These are phyloP conservation scores for Caenorhabditis sp. DNA, from an alignment of 2,888 invertebrate species.

Conservation along the genomic window DNA sequence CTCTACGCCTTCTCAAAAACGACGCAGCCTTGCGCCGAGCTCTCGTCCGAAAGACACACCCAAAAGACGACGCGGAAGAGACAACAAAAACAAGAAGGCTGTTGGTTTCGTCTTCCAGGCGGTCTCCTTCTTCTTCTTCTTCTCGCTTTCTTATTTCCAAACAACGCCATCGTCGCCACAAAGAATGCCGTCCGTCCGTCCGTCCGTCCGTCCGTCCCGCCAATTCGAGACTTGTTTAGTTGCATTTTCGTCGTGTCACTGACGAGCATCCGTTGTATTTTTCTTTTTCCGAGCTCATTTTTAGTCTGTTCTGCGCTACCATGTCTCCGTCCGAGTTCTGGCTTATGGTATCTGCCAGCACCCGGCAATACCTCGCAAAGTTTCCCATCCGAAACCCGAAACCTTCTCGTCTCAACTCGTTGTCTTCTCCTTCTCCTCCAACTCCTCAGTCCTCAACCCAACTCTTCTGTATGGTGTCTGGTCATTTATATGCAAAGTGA, in stretches of 20 bases:
- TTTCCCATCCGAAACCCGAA: not conserved
- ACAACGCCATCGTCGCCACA: too few relatives aligned
- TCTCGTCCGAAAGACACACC: slow-evolving; percentile 25
- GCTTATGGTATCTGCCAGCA: not conserved
- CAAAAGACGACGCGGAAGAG: not conserved
- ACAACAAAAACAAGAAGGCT: slow-evolving; percentile 26
- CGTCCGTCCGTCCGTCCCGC: too few relatives aligned
- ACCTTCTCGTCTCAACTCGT: not conserved
- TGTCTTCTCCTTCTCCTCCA: not conserved
- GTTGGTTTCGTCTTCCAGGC: slow-evolving; percentile 3
- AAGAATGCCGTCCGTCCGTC: slow-evolving; percentile 6
- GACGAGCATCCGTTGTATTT: slow-evolving; percentile 47
- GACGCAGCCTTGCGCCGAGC: slow-evolving; percentile 1
- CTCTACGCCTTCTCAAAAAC: not conserved
- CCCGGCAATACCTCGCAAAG: not conserved
- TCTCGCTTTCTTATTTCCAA: not conserved
- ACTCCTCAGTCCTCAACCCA: slow-evolving; percentile 2
- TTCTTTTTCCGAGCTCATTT: not conserved
- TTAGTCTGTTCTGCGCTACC: not conserved
- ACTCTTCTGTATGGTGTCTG: slow-evolving; percentile 27
- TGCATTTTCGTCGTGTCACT: slow-evolving; percentile 22
- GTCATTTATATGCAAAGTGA: slow-evolving; percentile 58
- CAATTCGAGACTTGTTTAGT: slow-evolving; percentile 40
- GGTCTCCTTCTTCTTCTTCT: slow-evolving; percentile 4
- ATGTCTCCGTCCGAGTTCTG: too few relatives aligned